Conservation (phyloP, 2,888 invertebrate genomes). For the Salticus scenicus region DNA sequence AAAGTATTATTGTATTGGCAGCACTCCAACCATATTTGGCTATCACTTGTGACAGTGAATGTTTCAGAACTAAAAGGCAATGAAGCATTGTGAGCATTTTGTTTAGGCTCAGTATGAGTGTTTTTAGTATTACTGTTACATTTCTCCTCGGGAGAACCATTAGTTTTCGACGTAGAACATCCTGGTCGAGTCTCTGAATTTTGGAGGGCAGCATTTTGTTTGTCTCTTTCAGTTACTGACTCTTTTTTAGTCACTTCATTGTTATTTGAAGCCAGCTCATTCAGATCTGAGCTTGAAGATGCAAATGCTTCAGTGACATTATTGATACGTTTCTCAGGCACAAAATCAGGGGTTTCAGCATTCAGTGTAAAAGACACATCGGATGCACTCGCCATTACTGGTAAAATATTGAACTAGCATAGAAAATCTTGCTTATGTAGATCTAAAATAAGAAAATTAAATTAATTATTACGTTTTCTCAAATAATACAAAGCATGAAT, state of each 20-base stretch:
- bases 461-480: no score
- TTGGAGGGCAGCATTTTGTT: conserved; percentile 25
- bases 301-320: background rate
- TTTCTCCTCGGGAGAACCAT: conserved; percentile 31
- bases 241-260: conserved; percentile 12
- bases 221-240: background rate
- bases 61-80: conserved; percentile 44
- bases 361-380: conserved; percentile 31
- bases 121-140: conserved; percentile 38
- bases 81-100: conserved; percentile 32
- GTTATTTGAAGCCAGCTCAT: background rate
- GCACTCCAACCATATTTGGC: conserved; percentile 50
- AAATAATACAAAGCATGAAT: no score
- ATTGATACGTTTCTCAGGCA: conserved; percentile 2
- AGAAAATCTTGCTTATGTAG: conserved; percentile 4
- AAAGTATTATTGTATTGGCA: conserved; percentile 42
- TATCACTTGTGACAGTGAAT: conserved; percentile 58
- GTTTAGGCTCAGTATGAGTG: conserved; percentile 19
- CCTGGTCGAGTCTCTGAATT: conserved; percentile 25
- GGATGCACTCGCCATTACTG: conserved; percentile 53
- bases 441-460: conserved; percentile 18
- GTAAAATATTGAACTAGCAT: background rate
- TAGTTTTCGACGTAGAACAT: conserved; percentile 24
- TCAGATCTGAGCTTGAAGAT: background rate
- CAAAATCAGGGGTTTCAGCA: conserved; percentile 11